Evolutionary conservation across 2,113 vertebrate species (phyloP).

Genomic region (Piaya cayana): DNA sequence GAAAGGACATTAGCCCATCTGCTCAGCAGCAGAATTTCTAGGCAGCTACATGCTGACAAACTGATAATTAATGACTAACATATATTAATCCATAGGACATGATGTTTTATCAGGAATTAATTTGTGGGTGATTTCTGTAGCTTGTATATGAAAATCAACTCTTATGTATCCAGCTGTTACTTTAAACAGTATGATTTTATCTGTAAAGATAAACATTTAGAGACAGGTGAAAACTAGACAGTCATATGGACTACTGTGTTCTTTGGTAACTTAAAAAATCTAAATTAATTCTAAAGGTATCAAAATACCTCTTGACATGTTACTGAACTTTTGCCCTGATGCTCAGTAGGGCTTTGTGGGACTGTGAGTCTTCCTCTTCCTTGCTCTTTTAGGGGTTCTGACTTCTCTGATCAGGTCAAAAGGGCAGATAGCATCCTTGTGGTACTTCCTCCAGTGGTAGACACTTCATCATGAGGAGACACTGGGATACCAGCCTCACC

Average conservation of each 20-base stretch:
- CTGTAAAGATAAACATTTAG: background rate
- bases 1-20: background rate
- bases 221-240: background rate
- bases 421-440: background rate
- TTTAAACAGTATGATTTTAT: background rate
- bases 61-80: background rate
- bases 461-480: background rate
- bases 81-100: background rate
- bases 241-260: background rate
- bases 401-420: background rate
- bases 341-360: background rate
- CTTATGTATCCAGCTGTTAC: background rate
- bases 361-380: background rate
- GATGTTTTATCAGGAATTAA: background rate
- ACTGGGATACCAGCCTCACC: accelerated
- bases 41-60: background rate
- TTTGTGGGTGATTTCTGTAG: background rate
- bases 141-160: background rate
- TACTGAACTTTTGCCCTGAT: background rate
- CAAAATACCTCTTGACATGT: background rate
- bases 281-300: background rate
- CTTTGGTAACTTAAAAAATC: background rate
- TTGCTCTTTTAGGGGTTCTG: background rate
- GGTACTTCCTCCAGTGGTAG: background rate
- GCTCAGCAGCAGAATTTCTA: background rate